Conservation (phyloP, 2,888 invertebrate species). For the Molorchus minor region DNA sequence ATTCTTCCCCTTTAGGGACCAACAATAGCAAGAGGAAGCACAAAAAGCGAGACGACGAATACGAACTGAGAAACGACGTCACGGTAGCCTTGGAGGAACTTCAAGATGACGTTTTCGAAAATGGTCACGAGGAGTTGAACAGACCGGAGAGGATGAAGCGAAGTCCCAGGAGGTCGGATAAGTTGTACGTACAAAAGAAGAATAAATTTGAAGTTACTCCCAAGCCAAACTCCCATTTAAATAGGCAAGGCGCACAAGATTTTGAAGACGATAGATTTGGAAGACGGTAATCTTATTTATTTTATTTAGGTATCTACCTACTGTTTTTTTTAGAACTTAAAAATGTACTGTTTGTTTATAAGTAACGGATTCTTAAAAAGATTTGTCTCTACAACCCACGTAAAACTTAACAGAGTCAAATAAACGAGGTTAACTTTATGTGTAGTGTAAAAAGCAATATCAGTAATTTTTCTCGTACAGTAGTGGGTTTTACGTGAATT, state of each 20-base stretch:
- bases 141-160: constrained; percentile 53
- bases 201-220: constrained; percentile 58
- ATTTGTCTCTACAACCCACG: no score
- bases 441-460: no score
- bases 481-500: no score
- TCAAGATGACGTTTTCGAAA: constrained; percentile 63
- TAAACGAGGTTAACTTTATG: no score
- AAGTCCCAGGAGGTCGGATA: constrained; percentile 58
- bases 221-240: constrained; percentile 43
- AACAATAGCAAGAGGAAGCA: constrained; percentile 57
- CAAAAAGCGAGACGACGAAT: constrained; percentile 58
- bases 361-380: no score
- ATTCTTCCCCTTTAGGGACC: constrained; percentile 44
- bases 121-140: constrained; percentile 48
- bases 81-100: constrained; percentile 61
- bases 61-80: constrained; percentile 59
- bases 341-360: no score
- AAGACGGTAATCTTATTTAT: constrained; percentile 50
- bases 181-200: constrained; percentile 61
- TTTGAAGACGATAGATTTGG: constrained; percentile 46
- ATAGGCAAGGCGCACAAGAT: constrained; percentile 46
- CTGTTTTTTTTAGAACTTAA: no score
- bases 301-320: no score
- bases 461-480: no score
- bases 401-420: no score